Percentiles rank a stretch among this genome's conserved stretches.
These are phyloP conservation scores for Polietes domitor DNA, from an alignment of 2,888 invertebrate genomes.

Conservation along the genomic window DNA sequence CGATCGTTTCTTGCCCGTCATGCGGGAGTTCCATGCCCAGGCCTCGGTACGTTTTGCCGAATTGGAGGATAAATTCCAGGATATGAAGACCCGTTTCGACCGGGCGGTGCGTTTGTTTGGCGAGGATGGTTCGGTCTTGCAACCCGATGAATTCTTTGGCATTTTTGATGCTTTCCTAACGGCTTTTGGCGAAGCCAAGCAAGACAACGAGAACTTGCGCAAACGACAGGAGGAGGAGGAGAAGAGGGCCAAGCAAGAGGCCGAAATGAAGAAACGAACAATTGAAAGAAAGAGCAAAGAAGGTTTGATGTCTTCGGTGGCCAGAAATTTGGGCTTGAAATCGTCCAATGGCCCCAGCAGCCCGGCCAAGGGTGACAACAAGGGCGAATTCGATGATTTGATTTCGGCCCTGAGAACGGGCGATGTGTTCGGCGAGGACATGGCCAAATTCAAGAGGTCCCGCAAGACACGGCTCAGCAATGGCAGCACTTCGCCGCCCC, in stretches of 20 bases:
- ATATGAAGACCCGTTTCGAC: conserved; percentile 96
- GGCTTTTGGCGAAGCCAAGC: conserved; percentile 90
- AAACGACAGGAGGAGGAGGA: conserved; percentile 94
- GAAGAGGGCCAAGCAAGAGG: conserved; percentile 92
- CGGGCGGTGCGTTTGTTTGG: conserved; percentile 94
- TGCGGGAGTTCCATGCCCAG: conserved; percentile 96
- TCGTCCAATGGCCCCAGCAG: conserved; percentile 76
- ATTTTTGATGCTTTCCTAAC: conserved; percentile 93
- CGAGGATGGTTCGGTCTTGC: conserved; percentile 91
- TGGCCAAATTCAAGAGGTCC: conserved; percentile 93
- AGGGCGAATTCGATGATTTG: conserved; percentile 97
- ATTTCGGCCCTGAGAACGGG: conserved; percentile 97
- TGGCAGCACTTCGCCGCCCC: conserved; percentile 84
- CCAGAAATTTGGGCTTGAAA: conserved; percentile 86
- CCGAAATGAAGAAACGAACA: conserved; percentile 91
- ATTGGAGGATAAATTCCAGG: conserved; percentile 94
- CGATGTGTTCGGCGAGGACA: conserved; percentile 97
- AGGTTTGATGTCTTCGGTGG: conserved; percentile 88
- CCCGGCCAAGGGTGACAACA: conserved; percentile 82
- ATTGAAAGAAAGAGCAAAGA: conserved; percentile 92
- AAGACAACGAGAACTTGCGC: conserved; percentile 93
- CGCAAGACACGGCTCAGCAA: conserved; percentile 84
- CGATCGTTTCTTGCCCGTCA: conserved; percentile 95
- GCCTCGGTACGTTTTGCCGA: conserved; percentile 95
- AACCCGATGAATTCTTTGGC: conserved; percentile 96